Percentiles rank a stretch among this genome's conserved stretches.
phyloP scores from a whole-genome alignment of 64 coral and sea anemone genomes.

The Stichodactyla helianthus region DNA sequence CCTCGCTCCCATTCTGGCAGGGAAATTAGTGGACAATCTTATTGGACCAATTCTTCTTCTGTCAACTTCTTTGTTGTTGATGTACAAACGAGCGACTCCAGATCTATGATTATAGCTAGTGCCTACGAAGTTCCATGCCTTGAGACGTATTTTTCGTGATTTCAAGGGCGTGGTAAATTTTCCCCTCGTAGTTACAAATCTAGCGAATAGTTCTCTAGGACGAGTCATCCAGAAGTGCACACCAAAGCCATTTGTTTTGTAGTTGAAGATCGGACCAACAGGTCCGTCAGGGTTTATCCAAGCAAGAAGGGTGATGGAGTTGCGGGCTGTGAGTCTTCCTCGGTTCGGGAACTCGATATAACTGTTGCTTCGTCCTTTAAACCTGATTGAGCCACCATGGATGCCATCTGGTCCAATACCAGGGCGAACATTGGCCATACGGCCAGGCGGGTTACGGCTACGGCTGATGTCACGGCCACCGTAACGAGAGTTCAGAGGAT shows the following conservation, averaged over 20 bases:
- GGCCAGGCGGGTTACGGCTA: slow-evolving; percentile 50
- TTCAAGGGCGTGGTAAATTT: slow-evolving; percentile 27
- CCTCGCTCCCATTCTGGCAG: slow-evolving; percentile 69
- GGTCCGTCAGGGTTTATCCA: slow-evolving; percentile 80
- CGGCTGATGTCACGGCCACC: slow-evolving; percentile 44
- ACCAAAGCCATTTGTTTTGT: slow-evolving; percentile 66
- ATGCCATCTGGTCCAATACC: slow-evolving; percentile 45
- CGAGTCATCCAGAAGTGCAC: slow-evolving; percentile 72
- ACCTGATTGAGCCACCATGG: slow-evolving; percentile 53
- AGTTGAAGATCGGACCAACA: slow-evolving; percentile 77
- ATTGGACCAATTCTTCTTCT: slow-evolving; percentile 57
- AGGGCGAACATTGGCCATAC: slow-evolving; percentile 59
- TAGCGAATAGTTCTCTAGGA: slow-evolving; percentile 49
- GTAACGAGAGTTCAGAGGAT: slow-evolving; percentile 58
- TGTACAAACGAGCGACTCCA: slow-evolving; percentile 52
- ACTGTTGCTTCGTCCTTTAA: slow-evolving; percentile 59
- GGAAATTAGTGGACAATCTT: slow-evolving; percentile 70
- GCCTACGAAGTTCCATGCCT: slow-evolving; percentile 71
- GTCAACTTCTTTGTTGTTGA: slow-evolving; percentile 63
- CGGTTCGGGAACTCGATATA: slow-evolving; percentile 77
- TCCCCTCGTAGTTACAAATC: slow-evolving; percentile 61
- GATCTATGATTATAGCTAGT: slow-evolving; percentile 61
- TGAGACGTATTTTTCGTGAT: slow-evolving; percentile 26
- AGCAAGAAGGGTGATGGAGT: slow-evolving; percentile 80
- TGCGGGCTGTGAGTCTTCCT: slow-evolving; percentile 58